Evolutionary conservation across 2,797 vertebrate species (phyloP), one percentile per base, ranked within the genome.

Genomic region (Meda fulgida): DNA sequence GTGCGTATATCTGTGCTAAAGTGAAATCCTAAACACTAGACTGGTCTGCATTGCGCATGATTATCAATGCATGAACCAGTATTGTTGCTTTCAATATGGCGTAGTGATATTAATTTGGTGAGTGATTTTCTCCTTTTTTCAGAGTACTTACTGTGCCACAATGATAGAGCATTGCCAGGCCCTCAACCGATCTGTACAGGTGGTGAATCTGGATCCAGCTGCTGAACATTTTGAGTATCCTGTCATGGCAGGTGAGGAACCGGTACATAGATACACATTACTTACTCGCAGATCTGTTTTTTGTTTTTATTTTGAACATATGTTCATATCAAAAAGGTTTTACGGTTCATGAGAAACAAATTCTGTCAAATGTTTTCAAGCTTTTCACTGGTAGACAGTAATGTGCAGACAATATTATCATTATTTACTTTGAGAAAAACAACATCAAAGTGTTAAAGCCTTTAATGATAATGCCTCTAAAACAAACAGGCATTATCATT

Each of bases 81-180:
- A n/a, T 73, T 26, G 38, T 34, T n/a, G 19, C 11, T 78, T 26
- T 38, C 29, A 48, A 23, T 11, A 21, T 4, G 6, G 10, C 51
- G 5, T 16, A 4, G 13, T 83, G 11, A n/a, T 11, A 0, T 26
- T 34, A 8, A 2, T 58, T n/a, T n/a, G n/a, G n/a, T n/a, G 1
- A 26, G 4, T 3, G 34, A 19, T 60, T 36, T 34, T 73, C 10
- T 73, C 3, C 1, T 16, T 19, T 43, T 92, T 85, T 36, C 93
- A 99, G 98, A 99, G 98, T 90, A 99, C 97, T 0, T 99, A 99
- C 92, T 99, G 98, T 88, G 92, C 97, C 90, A 98, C 97, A 55
- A 94, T 99, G 94, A 91, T 97, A 88, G 96, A 99, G 82, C 98
- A 99, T 88, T 95, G 94, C 4, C 96, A 95, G 91, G 55, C 94